Base-by-base conservation (phyloP, 1,140 invertebrate species). In the Ruditapes philippinarum region DNA sequence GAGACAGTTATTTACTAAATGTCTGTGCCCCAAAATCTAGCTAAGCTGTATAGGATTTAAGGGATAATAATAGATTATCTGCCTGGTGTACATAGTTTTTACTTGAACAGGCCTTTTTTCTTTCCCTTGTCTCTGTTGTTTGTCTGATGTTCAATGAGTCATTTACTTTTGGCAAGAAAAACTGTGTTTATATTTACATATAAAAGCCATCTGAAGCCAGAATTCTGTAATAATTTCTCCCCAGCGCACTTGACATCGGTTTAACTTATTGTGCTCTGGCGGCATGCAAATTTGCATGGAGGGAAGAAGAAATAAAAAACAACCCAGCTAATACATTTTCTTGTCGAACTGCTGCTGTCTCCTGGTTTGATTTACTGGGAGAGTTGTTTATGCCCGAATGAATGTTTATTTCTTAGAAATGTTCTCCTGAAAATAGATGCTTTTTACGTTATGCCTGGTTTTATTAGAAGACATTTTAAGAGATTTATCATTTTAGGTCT, bases 121-220 rank as follows among this genome's bases (percentile, higher is more conserved):
- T 19, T 57, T n/a, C n/a, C 7, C 4, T 4, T 62, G n/a, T 25
- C 57, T 22, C 22, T 9, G 51, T 22, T 62, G 19, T 28, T 45
- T 45, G 14, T 45, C 5, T 62, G 28, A 28, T 38, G 7, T 28
- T 70, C 9, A 4, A n/a, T 70, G 65, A 70, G 14, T 70, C 65
- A 70, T 70, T n/a, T 40, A 17, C 17, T 38, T 38, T 70, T 38
- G 33, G 65, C 65, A 70, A 33, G 19, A 36, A 40, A 38, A 1
- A 22, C 0, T 70, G 25, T 70, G n/a, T n/a, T n/a, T 36, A 40
- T 70, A 70, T 70, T 70, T 70, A 70, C 65, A 70, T 70, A 70
- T 38, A 38, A 70, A 38, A 36, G 2, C 65, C 65, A 1, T 70
- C 5, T 38, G 65, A 70, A 38, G 33, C 65, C 65, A 70, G 65